Conservation (phyloP, 2,797 vertebrate genomes). For the Mus caroli region DNA sequence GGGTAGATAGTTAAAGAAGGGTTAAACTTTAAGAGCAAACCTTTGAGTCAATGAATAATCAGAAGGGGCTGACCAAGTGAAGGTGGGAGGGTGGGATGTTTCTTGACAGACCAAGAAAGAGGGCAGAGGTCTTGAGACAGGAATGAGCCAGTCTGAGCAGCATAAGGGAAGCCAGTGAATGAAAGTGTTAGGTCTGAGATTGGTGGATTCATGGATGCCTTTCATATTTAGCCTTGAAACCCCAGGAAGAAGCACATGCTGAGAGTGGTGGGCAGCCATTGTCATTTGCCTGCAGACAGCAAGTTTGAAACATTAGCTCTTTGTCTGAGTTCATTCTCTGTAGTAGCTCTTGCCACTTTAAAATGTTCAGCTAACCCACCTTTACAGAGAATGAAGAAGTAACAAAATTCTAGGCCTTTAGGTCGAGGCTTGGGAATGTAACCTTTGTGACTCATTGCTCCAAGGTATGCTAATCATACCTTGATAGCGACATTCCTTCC, state of each 20-base stretch:
- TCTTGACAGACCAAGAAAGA: not conserved
- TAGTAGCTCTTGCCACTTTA: not conserved
- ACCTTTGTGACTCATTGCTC: too few relatives aligned
- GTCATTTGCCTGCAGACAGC: not conserved
- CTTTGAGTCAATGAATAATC: not conserved
- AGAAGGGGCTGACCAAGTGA: not conserved
- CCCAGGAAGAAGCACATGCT: not conserved
- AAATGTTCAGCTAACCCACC: slow-evolving; percentile 8
- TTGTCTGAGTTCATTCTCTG: not conserved
- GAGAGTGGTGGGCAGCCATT: accelerated
- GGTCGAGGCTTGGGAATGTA: too few relatives aligned
- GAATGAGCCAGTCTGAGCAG: not conserved
- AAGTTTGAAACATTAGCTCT: not conserved
- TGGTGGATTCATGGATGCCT: not conserved
- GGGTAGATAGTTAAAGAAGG: not conserved
- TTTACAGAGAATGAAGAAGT: too few relatives aligned
- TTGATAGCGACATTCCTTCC: too few relatives aligned
- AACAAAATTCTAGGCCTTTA: too few relatives aligned
- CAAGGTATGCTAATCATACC: too few relatives aligned
- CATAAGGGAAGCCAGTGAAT: not conserved
- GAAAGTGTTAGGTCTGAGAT: not conserved
- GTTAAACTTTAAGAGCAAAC: not conserved
- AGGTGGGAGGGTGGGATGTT: not conserved
- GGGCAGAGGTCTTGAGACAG: not conserved
- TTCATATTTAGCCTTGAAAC: accelerated